Percentiles rank a stretch among this genome's conserved stretches.
Conservation (phyloP, 2,797 vertebrate species). For the Malurus splendens region DNA sequence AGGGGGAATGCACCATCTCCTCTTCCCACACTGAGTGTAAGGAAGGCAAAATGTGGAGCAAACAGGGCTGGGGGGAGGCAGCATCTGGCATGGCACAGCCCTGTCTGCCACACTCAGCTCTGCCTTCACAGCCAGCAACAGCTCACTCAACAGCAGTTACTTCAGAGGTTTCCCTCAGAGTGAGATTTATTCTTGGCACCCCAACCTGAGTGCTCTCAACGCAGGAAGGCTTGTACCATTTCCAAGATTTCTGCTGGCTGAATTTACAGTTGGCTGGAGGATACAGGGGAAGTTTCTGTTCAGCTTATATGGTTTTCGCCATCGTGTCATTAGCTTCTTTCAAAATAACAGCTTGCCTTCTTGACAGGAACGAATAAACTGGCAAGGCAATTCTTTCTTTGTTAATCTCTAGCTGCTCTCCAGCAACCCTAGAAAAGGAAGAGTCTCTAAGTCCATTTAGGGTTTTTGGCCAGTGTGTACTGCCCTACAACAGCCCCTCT, state of each 20-base stretch:
- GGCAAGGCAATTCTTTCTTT: conserved; percentile 14
- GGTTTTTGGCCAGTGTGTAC: not conserved
- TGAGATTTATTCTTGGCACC: conserved; percentile 52
- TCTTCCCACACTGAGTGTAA: not conserved
- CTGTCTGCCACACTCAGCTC: conserved; percentile 29
- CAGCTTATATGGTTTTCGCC: conserved; percentile 47
- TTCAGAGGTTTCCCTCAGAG: conserved; percentile 51
- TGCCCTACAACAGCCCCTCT: not conserved
- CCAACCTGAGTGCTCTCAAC: not conserved
- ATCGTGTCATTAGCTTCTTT: conserved; percentile 35
- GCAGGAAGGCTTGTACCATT: conserved; percentile 41
- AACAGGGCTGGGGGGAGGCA: not conserved
- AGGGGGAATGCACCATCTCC: not conserved
- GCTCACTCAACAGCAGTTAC: conserved; percentile 28
- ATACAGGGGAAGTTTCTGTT: conserved; percentile 47
- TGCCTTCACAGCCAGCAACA: conserved; percentile 35
- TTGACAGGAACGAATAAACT: conserved; percentile 46
- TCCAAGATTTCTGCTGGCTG: conserved; percentile 58
- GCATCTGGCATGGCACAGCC: conserved; percentile 16
- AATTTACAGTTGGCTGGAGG: conserved; percentile 50
- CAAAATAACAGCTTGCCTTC: conserved; percentile 57
- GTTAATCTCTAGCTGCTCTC: conserved; percentile 10
- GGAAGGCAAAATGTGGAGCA: not conserved
- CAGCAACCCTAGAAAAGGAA: not conserved
- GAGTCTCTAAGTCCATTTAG: not conserved